Evolutionary conservation across 2,797 vertebrate species (phyloP).

Genomic region (Mycteria americana): DNA sequence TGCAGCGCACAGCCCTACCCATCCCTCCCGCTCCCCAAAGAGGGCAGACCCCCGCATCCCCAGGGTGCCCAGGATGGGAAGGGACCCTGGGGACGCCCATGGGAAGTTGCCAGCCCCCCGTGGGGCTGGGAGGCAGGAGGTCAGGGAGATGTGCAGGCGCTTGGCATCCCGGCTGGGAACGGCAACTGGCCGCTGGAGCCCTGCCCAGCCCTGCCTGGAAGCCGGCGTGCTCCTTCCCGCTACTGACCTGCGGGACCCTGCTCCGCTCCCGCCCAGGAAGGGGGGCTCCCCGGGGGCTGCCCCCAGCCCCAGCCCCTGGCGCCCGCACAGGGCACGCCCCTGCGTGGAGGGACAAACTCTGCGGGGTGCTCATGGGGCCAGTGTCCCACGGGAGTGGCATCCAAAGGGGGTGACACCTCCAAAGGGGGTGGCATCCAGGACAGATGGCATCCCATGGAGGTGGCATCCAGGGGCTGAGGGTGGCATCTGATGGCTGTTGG

Average conservation of each 20-base stretch:
- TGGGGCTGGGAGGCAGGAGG: not conserved
- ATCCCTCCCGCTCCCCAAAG: not conserved
- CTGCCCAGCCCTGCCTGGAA: not conserved
- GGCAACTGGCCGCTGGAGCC: not conserved
- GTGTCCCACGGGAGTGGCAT: not conserved
- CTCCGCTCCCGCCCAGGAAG: accelerated
- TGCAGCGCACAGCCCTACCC: not conserved
- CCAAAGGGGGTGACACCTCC: not conserved
- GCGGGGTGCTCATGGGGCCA: not conserved
- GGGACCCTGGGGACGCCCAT: not conserved
- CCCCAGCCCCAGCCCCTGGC: not conserved
- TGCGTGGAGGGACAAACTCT: not conserved
- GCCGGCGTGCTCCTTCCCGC: not conserved
- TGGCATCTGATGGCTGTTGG: not conserved
- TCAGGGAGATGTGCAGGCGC: not conserved
- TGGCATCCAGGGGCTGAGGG: not conserved
- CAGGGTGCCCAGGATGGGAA: not conserved
- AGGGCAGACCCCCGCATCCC: accelerated
- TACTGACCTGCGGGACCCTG: not conserved
- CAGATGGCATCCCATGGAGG: not conserved
- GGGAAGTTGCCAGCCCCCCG: accelerated
- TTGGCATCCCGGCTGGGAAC: not conserved
- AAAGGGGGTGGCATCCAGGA: not conserved
- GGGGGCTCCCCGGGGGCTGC: not conserved
- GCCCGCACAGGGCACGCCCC: no score